A percentile compares a stretch with the other conserved stretches of the same genome.
These are phyloP conservation scores for Drosophila limbata DNA, from an alignment of 2,888 invertebrate species.

Conservation along the genomic window DNA sequence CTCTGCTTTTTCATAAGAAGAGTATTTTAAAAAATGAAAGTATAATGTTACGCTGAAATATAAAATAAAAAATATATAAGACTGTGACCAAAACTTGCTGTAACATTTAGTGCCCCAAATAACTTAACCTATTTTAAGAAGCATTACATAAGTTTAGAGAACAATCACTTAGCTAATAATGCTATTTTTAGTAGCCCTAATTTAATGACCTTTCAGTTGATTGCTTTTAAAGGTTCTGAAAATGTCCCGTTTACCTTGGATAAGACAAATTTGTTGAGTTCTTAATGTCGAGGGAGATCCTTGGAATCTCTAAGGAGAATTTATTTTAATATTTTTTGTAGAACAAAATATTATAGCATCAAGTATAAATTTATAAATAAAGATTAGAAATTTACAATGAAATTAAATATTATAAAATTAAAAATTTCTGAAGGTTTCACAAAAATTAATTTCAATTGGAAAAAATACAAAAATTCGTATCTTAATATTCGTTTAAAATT, in stretches of 20 bases:
- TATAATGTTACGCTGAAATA: not conserved
- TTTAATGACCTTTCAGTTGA: conserved; percentile 19
- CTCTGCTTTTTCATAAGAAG: not conserved
- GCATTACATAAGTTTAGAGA: conserved; percentile 10
- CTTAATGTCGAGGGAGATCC: not conserved
- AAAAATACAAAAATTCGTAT: too few relatives aligned
- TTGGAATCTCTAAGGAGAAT: too few relatives aligned
- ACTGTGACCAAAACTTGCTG: not conserved
- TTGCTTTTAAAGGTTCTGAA: not conserved
- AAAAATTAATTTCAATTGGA: too few relatives aligned
- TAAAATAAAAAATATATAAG: not conserved
- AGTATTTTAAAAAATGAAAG: not conserved
- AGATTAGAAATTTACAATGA: not conserved
- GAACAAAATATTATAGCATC: too few relatives aligned
- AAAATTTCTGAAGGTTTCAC: not conserved
- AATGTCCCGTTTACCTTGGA: conserved; percentile 6
- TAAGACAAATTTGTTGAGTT: not conserved
- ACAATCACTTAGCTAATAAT: not conserved
- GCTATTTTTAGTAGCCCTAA: conserved; percentile 16
- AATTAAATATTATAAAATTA: not conserved
- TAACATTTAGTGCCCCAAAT: conserved; percentile 11
- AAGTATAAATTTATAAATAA: not conserved
- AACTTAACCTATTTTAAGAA: conserved; percentile 20
- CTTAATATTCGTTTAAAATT: not conserved
- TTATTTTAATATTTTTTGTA: too few relatives aligned